These are phyloP conservation scores for Arctocebus calabarensis DNA, from an alignment of 2,797 vertebrate species.

Conservation along the genomic window DNA sequence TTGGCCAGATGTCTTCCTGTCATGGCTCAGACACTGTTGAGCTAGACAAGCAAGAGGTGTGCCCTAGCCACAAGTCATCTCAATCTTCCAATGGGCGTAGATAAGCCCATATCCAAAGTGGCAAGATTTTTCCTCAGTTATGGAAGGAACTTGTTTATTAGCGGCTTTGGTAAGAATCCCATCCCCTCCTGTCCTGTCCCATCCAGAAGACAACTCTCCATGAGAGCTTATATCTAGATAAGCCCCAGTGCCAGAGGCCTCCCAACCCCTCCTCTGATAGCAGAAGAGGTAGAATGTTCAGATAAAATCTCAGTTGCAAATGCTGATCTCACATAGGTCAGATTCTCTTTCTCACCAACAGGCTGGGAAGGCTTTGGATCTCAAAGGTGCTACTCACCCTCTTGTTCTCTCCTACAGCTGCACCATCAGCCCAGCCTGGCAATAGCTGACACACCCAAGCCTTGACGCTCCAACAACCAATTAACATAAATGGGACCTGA, in stretches of 20 bases:
- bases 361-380: background rate
- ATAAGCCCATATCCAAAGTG: background rate
- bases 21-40: background rate
- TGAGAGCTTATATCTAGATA: background rate
- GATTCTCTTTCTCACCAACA: background rate
- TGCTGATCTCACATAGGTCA: background rate
- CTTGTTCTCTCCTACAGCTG: background rate
- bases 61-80: background rate
- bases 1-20: background rate
- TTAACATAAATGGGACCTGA: background rate
- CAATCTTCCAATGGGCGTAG: background rate
- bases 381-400: background rate
- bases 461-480: background rate
- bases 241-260: background rate
- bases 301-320: background rate
- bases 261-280: background rate
- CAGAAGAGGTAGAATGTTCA: background rate
- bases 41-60: background rate
- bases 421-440: background rate
- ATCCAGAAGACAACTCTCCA: background rate
- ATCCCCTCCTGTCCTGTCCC: background rate
- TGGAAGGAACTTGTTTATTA: background rate
- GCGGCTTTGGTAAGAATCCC: background rate
- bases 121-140: background rate
- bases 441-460: background rate